Evolutionary conservation across 92 coral and sea anemone species (phyloP).

Genomic region (Pocillopora grandis): DNA sequence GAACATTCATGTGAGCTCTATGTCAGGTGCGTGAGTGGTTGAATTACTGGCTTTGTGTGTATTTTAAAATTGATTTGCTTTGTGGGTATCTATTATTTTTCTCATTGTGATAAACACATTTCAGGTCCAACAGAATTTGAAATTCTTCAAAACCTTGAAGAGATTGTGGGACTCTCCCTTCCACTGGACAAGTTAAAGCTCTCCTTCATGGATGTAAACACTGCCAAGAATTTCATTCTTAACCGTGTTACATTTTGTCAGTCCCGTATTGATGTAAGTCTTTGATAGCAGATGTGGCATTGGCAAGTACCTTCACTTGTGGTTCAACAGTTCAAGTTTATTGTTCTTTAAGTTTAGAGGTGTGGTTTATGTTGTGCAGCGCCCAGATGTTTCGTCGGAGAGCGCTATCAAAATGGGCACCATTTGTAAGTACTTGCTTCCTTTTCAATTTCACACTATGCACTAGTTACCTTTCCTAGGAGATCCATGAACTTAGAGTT

Average conservation of each 20-base stretch:
- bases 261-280: too few relatives aligned
- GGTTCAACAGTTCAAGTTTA: too few relatives aligned
- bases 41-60: too few relatives aligned
- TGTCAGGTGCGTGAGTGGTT: too few relatives aligned
- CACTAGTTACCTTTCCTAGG: too few relatives aligned
- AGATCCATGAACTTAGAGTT: too few relatives aligned
- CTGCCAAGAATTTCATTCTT: constrained; percentile 32
- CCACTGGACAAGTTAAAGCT: constrained; percentile 27
- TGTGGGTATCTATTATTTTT: not conserved
- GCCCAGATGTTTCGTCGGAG: constrained; percentile 51
- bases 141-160: constrained; percentile 2
- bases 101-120: constrained; percentile 36
- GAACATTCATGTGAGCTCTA: too few relatives aligned
- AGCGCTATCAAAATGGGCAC: not conserved
- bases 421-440: not conserved
- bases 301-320: not conserved
- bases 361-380: not conserved
- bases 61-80: too few relatives aligned
- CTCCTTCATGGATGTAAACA: constrained; percentile 13
- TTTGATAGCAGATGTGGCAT: constrained; percentile 11
- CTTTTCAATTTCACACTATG: too few relatives aligned
- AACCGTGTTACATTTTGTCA: too few relatives aligned
- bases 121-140: constrained; percentile 12
- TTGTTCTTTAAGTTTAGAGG: too few relatives aligned
- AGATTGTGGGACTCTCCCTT: not conserved